Conservation (phyloP, 1,140 invertebrate genomes). For the Thaumatotibia leucotreta region DNA sequence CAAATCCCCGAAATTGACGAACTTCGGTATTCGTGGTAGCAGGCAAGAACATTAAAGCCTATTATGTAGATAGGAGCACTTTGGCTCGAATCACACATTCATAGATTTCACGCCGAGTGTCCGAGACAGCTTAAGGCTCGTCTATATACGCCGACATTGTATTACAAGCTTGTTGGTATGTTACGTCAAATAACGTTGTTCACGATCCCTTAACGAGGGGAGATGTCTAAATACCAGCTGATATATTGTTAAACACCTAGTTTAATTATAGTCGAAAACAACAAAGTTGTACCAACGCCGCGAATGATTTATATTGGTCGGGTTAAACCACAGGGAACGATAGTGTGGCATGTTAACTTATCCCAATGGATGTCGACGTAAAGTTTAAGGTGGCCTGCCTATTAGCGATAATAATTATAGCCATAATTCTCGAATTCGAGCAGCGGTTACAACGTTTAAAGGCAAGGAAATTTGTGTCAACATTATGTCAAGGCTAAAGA, state of each 20-base stretch:
- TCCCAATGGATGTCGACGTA: conserved; percentile 26
- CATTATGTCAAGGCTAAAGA: neutral
- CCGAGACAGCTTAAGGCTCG: neutral
- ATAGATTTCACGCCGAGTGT: neutral
- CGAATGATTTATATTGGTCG: conserved; percentile 40
- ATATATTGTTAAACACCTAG: conserved; percentile 23
- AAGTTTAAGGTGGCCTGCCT: conserved; percentile 7
- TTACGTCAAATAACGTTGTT: conserved; percentile 10
- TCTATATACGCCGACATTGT: neutral
- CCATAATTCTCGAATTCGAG: neutral
- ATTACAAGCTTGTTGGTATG: neutral
- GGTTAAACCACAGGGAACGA: conserved; percentile 28
- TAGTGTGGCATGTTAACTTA: conserved; percentile 35
- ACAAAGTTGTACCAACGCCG: conserved; percentile 21
- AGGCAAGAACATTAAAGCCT: neutral
- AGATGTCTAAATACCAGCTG: conserved; percentile 6
- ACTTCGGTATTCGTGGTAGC: no score
- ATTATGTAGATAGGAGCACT: neutral
- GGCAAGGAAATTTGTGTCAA: neutral
- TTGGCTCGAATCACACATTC: neutral
- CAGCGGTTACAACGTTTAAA: neutral
- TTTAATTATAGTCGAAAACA: conserved; percentile 31
- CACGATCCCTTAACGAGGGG: conserved; percentile 9
- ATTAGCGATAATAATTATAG: conserved; percentile 3
- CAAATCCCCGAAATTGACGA: no score